A percentile compares a stretch with the other conserved stretches of the same genome.
Conservation (phyloP, 2,113 vertebrate species). For the Panthera uncia region DNA sequence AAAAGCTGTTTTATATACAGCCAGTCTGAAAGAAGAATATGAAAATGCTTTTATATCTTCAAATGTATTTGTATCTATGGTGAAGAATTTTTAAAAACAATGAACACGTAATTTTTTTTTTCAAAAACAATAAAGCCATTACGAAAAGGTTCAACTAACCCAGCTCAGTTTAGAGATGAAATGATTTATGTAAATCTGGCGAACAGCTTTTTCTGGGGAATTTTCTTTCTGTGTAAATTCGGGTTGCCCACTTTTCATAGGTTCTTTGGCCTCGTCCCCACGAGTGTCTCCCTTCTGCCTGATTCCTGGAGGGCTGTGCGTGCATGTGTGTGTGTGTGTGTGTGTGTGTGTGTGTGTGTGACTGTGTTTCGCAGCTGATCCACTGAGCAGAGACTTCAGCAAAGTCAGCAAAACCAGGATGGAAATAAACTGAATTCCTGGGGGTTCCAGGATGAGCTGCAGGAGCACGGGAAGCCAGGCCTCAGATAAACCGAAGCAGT, state of each 20-base stretch:
- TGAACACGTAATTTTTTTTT: background rate
- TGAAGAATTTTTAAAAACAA: background rate
- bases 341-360: no score
- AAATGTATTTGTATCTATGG: background rate
- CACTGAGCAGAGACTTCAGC: background rate
- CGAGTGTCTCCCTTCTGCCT: background rate
- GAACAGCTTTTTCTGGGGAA: background rate
- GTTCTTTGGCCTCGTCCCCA: background rate
- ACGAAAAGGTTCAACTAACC: background rate
- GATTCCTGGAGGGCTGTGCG: background rate
- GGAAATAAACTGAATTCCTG: conserved; percentile 31
- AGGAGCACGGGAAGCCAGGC: background rate
- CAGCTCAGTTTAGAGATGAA: background rate
- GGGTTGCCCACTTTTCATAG: background rate
- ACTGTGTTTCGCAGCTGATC: background rate
- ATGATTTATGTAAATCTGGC: background rate
- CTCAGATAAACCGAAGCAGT: background rate
- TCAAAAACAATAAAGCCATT: background rate
- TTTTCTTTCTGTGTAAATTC: background rate
- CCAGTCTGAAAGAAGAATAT: background rate
- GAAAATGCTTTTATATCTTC: background rate
- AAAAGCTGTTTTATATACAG: background rate
- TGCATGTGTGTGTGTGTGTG: background rate
- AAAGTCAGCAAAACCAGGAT: conserved; percentile 30
- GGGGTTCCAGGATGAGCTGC: background rate